Conservation (phyloP, 2,888 invertebrate species). For the Catocala sponsa region DNA sequence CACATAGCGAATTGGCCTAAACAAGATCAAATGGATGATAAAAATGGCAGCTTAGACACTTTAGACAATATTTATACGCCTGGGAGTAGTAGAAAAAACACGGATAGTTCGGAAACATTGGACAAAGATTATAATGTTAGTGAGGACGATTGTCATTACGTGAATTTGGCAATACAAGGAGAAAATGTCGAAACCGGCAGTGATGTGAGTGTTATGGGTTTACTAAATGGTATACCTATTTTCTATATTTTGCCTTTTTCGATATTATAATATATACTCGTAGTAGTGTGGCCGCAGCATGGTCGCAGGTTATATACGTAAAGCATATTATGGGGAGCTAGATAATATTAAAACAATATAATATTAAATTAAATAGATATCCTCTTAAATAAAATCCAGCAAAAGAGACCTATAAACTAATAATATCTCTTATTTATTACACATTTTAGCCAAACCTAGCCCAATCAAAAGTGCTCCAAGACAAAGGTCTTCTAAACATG, state of each 20-base stretch:
- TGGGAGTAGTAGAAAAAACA: conserved; percentile 78
- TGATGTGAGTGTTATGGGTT: conserved; percentile 62
- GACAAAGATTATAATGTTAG: conserved; percentile 76
- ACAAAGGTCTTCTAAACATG: conserved; percentile 73
- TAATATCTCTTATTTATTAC: too few relatives aligned
- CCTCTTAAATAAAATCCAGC: too few relatives aligned
- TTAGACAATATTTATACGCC: conserved; percentile 76
- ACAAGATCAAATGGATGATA: conserved; percentile 64
- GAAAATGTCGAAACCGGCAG: conserved; percentile 66
- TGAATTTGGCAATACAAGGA: conserved; percentile 58
- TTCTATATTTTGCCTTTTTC: neutral
- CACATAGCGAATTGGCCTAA: conserved; percentile 80
- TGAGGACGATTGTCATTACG: conserved; percentile 79
- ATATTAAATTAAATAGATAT: too few relatives aligned
- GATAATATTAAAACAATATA: too few relatives aligned
- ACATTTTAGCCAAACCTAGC: conserved; percentile 45
- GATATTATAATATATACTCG: too few relatives aligned
- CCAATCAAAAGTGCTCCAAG: conserved; percentile 64
- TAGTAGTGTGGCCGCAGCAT: too few relatives aligned
- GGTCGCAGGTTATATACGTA: too few relatives aligned
- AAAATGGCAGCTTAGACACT: conserved; percentile 74
- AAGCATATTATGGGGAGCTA: too few relatives aligned
- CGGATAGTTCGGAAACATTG: conserved; percentile 79
- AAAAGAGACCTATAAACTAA: too few relatives aligned
- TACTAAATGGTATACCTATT: neutral